Conservation (phyloP, 1,140 invertebrate species). For the Drosophila novamexicana region DNA sequence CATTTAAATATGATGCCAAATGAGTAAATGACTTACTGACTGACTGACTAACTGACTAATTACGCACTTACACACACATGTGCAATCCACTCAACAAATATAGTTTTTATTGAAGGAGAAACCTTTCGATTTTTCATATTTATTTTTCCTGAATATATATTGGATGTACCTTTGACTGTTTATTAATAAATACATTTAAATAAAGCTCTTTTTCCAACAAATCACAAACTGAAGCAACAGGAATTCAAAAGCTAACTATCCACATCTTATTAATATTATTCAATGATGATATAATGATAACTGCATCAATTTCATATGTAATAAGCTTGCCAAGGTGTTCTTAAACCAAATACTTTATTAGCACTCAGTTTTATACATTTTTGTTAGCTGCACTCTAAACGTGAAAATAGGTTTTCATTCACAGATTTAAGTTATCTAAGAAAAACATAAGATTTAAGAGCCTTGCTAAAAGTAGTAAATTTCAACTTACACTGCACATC, state of each 20-base stretch:
- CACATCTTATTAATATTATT: too few relatives aligned
- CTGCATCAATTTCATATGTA: too few relatives aligned
- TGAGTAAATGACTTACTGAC: slow-evolving; percentile 24
- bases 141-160: not conserved
- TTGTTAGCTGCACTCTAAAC: not conserved
- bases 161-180: not conserved
- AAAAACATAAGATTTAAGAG: not conserved
- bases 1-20: slow-evolving; percentile 38
- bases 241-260: too few relatives aligned
- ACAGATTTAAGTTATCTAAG: not conserved
- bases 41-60: slow-evolving; percentile 23
- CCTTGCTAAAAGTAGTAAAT: not conserved
- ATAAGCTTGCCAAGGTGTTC: too few relatives aligned
- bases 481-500: slow-evolving; percentile 92
- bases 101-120: not conserved
- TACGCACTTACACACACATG: not conserved
- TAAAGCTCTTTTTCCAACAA: too few relatives aligned
- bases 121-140: not conserved
- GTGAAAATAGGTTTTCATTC: not conserved
- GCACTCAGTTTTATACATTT: not conserved
- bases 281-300: too few relatives aligned
- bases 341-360: not conserved
- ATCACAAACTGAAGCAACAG: too few relatives aligned
- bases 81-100: not conserved
- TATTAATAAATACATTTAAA: too few relatives aligned